A percentile compares a stretch with the other conserved stretches of the same genome.
Conservation (phyloP, 64 coral and sea anemone genomes). For the Astreopora myriophthalma region DNA sequence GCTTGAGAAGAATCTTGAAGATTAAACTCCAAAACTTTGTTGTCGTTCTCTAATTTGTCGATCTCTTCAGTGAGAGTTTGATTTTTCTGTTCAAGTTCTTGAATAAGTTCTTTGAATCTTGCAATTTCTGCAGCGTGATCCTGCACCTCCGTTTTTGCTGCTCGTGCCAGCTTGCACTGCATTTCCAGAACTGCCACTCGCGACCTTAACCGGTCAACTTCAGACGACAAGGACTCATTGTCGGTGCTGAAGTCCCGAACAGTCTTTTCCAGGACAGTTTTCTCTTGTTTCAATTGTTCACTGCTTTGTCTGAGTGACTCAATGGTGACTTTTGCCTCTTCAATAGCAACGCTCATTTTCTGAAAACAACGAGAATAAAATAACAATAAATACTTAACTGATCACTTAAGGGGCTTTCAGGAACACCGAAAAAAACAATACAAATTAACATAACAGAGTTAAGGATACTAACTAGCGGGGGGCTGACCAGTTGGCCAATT, state of each 20-base stretch:
- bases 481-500: too few relatives aligned
- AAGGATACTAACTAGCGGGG: too few relatives aligned
- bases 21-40: conserved; percentile 71
- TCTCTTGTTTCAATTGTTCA: conserved; percentile 65
- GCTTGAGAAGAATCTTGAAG: conserved; percentile 75
- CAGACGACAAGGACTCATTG: conserved; percentile 56
- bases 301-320: conserved; percentile 29
- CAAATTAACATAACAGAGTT: too few relatives aligned
- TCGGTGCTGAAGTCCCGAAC: conserved; percentile 48
- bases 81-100: conserved; percentile 34
- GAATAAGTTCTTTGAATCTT: background rate
- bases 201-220: conserved; percentile 58
- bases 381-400: background rate
- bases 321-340: conserved; percentile 43
- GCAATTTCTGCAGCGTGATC: conserved; percentile 8
- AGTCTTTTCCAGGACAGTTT: conserved; percentile 14
- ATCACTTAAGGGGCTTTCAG: too few relatives aligned
- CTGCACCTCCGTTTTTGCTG: conserved; percentile 10
- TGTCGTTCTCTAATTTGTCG: conserved; percentile 27
- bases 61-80: conserved; percentile 24
- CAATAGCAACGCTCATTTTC: conserved; percentile 49
- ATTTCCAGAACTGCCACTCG: conserved; percentile 60
- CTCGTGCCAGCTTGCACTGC: conserved; percentile 31
- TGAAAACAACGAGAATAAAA: conserved; percentile 34
- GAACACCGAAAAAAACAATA: too few relatives aligned